A percentile compares a stretch with the other conserved stretches of the same genome.
These are phyloP conservation scores for Gastrophryne carolinensis DNA, from an alignment of 2,797 vertebrate species.

Conservation along the genomic window DNA sequence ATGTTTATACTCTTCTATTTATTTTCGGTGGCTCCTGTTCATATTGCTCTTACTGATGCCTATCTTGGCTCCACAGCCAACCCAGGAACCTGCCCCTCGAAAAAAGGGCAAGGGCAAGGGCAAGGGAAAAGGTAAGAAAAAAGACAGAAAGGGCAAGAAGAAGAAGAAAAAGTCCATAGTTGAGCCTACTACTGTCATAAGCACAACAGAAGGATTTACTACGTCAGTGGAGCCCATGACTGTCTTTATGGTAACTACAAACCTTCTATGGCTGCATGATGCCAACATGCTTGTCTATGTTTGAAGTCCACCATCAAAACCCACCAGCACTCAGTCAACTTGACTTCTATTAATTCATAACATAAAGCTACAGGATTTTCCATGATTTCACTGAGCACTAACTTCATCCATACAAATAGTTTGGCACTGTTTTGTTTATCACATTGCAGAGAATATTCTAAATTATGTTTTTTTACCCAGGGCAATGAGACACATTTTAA, in stretches of 20 bases:
- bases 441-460: not conserved
- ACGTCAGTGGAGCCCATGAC: constrained; percentile 17
- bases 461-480: not conserved
- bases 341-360: constrained; percentile 25
- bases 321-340: not conserved
- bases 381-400: constrained; percentile 14
- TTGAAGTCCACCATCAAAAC: not conserved
- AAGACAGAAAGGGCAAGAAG: constrained; percentile 63
- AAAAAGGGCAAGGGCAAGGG: constrained; percentile 67
- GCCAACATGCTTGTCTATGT: not conserved
- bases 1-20: not conserved
- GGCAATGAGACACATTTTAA: not conserved
- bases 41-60: constrained; percentile 7
- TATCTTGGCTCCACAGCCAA: constrained; percentile 35
- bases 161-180: constrained; percentile 63
- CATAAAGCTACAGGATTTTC: not conserved
- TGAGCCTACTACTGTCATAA: constrained; percentile 33
- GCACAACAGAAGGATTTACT: constrained; percentile 21
- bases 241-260: constrained; percentile 19
- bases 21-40: not conserved
- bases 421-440: not conserved
- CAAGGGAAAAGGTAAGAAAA: constrained; percentile 71
- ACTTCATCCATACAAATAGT: constrained; percentile 4
- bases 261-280: not conserved
- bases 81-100: constrained; percentile 8